These are phyloP conservation scores for Callionymus lyra DNA, from an alignment of 2,113 vertebrate genomes.

Conservation along the genomic window DNA sequence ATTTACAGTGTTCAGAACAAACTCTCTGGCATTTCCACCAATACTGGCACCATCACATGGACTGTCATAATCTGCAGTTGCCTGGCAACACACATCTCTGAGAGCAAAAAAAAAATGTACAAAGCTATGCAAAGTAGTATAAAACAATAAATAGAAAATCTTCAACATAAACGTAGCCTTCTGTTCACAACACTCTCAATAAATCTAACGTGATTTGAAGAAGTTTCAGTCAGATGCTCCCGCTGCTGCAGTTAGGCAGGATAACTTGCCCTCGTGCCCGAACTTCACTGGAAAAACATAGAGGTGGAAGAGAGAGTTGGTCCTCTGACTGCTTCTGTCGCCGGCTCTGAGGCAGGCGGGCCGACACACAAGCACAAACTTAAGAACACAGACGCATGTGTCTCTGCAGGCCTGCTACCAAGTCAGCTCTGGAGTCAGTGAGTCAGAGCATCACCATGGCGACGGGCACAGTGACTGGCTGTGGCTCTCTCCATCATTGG, in stretches of 20 bases:
- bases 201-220: too few species aligned
- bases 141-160: slow-evolving; percentile 62
- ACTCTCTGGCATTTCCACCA: slow-evolving; percentile 30
- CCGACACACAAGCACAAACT: too few species aligned
- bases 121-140: slow-evolving; percentile 57
- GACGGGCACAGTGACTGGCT: slow-evolving; percentile 48
- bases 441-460: slow-evolving; percentile 52
- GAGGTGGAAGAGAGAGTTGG: too few species aligned
- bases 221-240: background rate
- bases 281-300: too few species aligned
- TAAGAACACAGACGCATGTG: too few species aligned
- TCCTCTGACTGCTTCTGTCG: too few species aligned
- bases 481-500: slow-evolving; percentile 33
- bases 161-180: background rate
- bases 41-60: slow-evolving; percentile 59
- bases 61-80: slow-evolving; percentile 60
- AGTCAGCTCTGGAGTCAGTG: slow-evolving; percentile 48
- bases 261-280: slow-evolving; percentile 53
- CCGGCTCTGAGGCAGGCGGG: too few species aligned
- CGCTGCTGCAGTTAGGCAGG: too few species aligned
- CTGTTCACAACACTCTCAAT: too few species aligned
- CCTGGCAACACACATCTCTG: slow-evolving; percentile 45
- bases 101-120: slow-evolving; percentile 34
- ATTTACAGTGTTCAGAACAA: slow-evolving; percentile 52
- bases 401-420: slow-evolving; percentile 51